phyloP scores from a whole-genome alignment of 2,797 vertebrate species.

The Enteromius radiatus region DNA sequence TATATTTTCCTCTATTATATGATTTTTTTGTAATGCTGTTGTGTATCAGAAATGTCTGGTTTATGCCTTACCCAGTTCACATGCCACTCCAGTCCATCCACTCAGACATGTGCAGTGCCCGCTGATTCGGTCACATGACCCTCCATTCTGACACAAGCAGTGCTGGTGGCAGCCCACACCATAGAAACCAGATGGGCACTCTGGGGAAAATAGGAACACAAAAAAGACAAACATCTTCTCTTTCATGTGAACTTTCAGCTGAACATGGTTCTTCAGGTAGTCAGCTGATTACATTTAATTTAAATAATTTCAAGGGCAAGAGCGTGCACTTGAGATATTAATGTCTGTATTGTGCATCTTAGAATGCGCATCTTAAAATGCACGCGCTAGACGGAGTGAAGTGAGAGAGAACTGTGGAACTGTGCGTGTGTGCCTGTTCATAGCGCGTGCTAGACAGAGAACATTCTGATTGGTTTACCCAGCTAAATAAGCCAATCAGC shows the following conservation, averaged over 20 bases:
- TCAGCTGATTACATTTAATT: neutral
- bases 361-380: too few relatives aligned
- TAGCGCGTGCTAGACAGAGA: too few relatives aligned
- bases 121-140: conserved; percentile 72
- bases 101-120: conserved; percentile 75
- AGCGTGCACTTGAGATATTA: too few relatives aligned
- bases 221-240: conserved; percentile 16
- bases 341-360: too few relatives aligned
- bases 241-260: neutral
- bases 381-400: too few relatives aligned
- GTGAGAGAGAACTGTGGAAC: too few relatives aligned
- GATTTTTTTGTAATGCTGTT: neutral
- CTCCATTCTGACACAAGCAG: conserved; percentile 82
- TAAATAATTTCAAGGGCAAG: too few relatives aligned
- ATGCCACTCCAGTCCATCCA: conserved; percentile 81
- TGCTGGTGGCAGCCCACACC: conserved; percentile 73
- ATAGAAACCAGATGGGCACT: conserved; percentile 72
- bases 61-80: conserved; percentile 78
- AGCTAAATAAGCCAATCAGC: too few relatives aligned
- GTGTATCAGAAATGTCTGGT: neutral
- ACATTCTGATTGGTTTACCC: too few relatives aligned
- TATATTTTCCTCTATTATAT: neutral
- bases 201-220: conserved; percentile 60
- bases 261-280: neutral
- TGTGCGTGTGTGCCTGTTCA: too few relatives aligned